Conservation (phyloP, 2,888 invertebrate genomes). For the Drosophila macrospina region DNA sequence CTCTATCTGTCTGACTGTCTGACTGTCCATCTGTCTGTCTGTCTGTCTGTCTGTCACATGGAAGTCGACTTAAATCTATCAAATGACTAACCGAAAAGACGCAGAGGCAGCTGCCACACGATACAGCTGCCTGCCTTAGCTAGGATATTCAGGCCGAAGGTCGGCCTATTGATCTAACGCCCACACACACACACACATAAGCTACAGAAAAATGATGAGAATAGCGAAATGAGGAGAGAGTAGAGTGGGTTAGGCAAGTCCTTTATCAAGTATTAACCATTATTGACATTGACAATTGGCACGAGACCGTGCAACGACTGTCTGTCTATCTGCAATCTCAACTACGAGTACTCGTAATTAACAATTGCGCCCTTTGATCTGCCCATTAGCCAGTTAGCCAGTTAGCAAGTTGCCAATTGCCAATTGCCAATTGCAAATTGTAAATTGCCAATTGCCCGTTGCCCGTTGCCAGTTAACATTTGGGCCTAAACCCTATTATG, state of each 20-base stretch:
- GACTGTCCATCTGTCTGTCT: slow-evolving; percentile 4
- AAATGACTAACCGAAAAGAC: slow-evolving; percentile 74
- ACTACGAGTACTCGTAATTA: slow-evolving; percentile 34
- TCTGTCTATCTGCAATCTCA: slow-evolving; percentile 27
- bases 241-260: slow-evolving; percentile 2
- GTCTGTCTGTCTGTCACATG: slow-evolving; percentile 37
- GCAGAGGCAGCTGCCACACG: slow-evolving; percentile 22
- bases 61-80: slow-evolving; percentile 69
- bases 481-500: slow-evolving; percentile 5
- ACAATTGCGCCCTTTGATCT: slow-evolving; percentile 63
- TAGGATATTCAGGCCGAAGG: slow-evolving; percentile 64
- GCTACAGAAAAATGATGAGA: background rate
- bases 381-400: slow-evolving; percentile 7
- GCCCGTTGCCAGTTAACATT: slow-evolving; percentile 2
- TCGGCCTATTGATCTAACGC: slow-evolving; percentile 76
- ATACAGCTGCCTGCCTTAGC: slow-evolving; percentile 20
- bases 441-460: slow-evolving; percentile 2
- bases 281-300: slow-evolving; percentile 81
- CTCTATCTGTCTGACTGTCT: slow-evolving; percentile 8
- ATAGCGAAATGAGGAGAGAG: background rate
- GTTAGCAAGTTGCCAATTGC: background rate
- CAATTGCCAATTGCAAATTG: slow-evolving; percentile 7
- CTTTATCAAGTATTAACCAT: slow-evolving; percentile 73
- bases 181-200: slow-evolving; percentile 46
- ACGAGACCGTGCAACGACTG: slow-evolving; percentile 44